These are phyloP conservation scores for Gila robusta DNA, from an alignment of 2,797 vertebrate genomes.

Conservation along the genomic window DNA sequence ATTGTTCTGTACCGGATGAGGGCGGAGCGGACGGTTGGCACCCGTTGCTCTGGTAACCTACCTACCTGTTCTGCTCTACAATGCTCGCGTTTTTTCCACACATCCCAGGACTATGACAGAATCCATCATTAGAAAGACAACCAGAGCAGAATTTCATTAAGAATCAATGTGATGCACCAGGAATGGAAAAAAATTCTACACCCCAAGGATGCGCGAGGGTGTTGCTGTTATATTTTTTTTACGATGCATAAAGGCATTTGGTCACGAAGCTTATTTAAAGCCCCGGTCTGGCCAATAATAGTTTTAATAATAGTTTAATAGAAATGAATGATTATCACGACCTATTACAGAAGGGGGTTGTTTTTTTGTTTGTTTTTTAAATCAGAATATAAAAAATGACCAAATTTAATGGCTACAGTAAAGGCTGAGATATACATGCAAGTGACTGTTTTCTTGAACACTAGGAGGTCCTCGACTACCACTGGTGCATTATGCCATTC, in stretches of 20 bases:
- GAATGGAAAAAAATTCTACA: not conserved
- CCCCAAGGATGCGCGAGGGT: not conserved
- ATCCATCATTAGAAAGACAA: conserved; percentile 37
- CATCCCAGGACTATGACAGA: conserved; percentile 60
- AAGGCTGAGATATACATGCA: not conserved
- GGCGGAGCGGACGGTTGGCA: conserved; percentile 75
- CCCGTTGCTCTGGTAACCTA: conserved; percentile 83
- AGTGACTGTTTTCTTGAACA: conserved; percentile 39
- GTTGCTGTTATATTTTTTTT: not conserved
- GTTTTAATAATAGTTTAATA: not conserved
- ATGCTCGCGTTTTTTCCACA: conserved; percentile 57
- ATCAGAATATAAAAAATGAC: not conserved
- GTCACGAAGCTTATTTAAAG: conserved; percentile 26
- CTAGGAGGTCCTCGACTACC: conserved; percentile 30
- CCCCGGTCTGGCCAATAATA: not conserved
- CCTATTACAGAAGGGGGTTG: not conserved
- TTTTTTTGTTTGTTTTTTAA: not conserved
- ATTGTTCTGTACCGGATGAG: conserved; percentile 79
- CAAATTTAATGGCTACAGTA: not conserved
- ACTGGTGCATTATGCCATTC: conserved; percentile 43
- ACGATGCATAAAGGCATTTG: conserved; percentile 6
- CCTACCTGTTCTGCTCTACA: conserved; percentile 78
- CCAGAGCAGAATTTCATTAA: conserved; percentile 15
- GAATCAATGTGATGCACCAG: not conserved
- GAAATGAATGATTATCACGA: not conserved